A percentile compares a stretch with the other conserved stretches of the same genome.
These are phyloP conservation scores for Gadopsis bispinosus DNA, from an alignment of 2,797 vertebrate genomes.

Conservation along the genomic window DNA sequence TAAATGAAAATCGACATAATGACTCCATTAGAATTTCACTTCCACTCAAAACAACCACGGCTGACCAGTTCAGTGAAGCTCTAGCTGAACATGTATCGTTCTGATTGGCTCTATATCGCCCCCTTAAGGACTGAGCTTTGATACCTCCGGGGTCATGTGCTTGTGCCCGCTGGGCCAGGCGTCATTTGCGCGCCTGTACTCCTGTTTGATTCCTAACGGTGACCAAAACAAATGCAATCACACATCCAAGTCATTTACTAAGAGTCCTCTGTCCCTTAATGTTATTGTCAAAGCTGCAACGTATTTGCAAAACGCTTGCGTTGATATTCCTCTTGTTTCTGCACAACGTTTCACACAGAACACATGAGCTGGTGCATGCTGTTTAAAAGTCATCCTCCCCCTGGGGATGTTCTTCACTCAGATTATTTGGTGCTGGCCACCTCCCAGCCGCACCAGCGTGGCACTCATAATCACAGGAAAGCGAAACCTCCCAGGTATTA, in stretches of 20 bases:
- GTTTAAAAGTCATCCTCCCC: slow-evolving; percentile 64
- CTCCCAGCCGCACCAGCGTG: slow-evolving; percentile 40
- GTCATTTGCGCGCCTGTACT: no score
- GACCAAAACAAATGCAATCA: no score
- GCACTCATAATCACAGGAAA: slow-evolving; percentile 60
- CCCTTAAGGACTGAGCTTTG: no score
- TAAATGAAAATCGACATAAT: not conserved
- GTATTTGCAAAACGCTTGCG: not conserved
- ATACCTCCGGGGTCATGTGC: no score
- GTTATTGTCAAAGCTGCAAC: no score
- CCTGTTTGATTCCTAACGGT: no score
- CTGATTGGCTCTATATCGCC: not conserved
- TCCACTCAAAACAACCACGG: not conserved
- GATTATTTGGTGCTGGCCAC: slow-evolving; percentile 49
- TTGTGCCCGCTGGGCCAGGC: no score
- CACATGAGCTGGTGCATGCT: slow-evolving; percentile 27
- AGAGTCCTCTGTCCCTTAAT: no score
- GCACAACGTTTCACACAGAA: slow-evolving; percentile 5
- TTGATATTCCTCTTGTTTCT: slow-evolving; percentile 1
- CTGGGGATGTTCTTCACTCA: slow-evolving; percentile 53
- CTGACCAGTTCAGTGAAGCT: not conserved
- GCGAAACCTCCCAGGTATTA: slow-evolving; percentile 64
- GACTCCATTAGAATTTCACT: not conserved
- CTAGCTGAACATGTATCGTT: not conserved
- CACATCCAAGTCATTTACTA: no score